Evolutionary conservation across 2,888 invertebrate species (phyloP).

Genomic region (Ferdinandea cuprea): DNA sequence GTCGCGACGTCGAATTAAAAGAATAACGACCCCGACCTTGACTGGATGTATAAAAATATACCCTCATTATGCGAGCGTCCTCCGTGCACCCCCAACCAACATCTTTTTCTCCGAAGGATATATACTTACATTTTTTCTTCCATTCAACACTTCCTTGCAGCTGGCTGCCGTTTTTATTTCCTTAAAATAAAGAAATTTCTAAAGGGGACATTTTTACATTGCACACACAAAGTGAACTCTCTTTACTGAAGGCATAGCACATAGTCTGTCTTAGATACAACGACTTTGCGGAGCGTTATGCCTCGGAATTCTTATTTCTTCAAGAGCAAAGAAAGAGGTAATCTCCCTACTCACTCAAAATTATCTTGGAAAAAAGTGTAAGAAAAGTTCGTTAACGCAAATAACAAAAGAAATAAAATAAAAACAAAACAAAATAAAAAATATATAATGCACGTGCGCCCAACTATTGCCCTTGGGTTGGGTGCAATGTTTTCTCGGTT

Average conservation of each 20-base stretch:
- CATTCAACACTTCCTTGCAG: conserved; percentile 75
- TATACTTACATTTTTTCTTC: conserved; percentile 62
- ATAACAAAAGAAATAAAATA: conserved; percentile 14
- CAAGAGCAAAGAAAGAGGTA: conserved; percentile 52
- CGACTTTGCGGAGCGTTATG: conserved; percentile 40
- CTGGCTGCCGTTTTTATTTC: conserved; percentile 72
- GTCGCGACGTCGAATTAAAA: conserved; percentile 78
- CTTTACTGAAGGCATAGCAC: conserved; percentile 41
- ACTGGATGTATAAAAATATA: conserved; percentile 74
- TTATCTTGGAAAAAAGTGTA: conserved; percentile 66
- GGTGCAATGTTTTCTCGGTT: conserved; percentile 34
- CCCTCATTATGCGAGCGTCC: conserved; percentile 64
- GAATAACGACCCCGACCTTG: conserved; percentile 80
- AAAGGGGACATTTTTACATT: conserved; percentile 70
- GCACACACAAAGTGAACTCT: conserved; percentile 60
- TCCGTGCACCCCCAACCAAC: conserved; percentile 32
- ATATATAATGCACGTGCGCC: conserved; percentile 41
- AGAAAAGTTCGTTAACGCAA: conserved; percentile 67
- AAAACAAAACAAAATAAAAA: conserved; percentile 1
- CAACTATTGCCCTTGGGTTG: conserved; percentile 53
- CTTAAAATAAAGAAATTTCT: conserved; percentile 73
- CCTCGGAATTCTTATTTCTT: conserved; percentile 55
- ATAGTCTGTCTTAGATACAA: conserved; percentile 36
- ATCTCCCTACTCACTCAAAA: conserved; percentile 50
- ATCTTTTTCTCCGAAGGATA: conserved; percentile 58